These are phyloP conservation scores for Drosophila trapezifrons DNA, from an alignment of 1,140 invertebrate genomes.

Conservation along the genomic window DNA sequence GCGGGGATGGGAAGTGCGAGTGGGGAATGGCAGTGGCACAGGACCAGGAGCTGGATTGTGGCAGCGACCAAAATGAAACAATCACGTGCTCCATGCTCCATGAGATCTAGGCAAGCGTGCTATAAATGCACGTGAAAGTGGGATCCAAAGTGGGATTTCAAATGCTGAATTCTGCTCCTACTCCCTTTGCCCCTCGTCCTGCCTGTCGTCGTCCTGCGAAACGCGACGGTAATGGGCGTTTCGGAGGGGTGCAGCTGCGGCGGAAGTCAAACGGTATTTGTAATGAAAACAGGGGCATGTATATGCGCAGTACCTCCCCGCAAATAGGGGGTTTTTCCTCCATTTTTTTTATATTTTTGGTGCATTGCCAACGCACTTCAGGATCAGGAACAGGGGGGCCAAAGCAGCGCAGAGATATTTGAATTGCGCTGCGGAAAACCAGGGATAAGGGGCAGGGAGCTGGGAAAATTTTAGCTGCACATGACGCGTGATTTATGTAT, in stretches of 20 bases:
- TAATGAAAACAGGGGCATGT: slow-evolving; percentile 81
- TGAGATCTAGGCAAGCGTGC: slow-evolving; percentile 78
- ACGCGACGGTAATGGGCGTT: slow-evolving; percentile 1
- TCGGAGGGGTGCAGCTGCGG: slow-evolving; percentile 39
- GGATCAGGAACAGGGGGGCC: slow-evolving; percentile 26
- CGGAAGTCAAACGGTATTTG: slow-evolving; percentile 82
- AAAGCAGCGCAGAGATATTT: slow-evolving; percentile 59
- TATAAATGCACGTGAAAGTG: slow-evolving; percentile 79
- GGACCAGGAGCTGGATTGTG: slow-evolving; percentile 37
- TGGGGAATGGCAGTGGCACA: background rate
- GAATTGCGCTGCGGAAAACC: slow-evolving; percentile 48
- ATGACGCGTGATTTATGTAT: slow-evolving; percentile 83
- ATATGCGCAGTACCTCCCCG: slow-evolving; percentile 44
- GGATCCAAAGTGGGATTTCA: slow-evolving; percentile 68
- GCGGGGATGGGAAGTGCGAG: background rate
- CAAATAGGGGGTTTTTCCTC: slow-evolving; percentile 5
- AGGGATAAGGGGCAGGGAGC: background rate
- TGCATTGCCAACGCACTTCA: slow-evolving; percentile 79
- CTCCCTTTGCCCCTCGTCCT: background rate
- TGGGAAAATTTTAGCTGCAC: slow-evolving; percentile 68
- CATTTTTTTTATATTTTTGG: slow-evolving; percentile 45
- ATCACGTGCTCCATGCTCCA: slow-evolving; percentile 80
- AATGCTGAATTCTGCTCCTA: slow-evolving; percentile 32
- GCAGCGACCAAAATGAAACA: slow-evolving; percentile 77
- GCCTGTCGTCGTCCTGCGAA: background rate